Base-by-base conservation (phyloP, 2,113 vertebrate genomes). In the Patagioenas fasciata region DNA sequence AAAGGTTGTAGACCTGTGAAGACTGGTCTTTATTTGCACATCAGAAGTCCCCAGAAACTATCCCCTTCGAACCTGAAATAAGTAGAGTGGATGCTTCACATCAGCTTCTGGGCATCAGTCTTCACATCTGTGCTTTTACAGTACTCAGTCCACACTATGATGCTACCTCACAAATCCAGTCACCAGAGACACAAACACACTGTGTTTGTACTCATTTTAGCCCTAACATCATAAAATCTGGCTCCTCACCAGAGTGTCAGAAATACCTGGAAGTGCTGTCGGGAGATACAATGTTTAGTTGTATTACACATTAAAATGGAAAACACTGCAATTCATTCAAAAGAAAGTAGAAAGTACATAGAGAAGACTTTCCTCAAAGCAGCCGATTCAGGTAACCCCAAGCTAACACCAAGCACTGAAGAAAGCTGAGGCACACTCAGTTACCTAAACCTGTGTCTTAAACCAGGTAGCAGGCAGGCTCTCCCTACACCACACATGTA, bases 371-470 rank as follows among this genome's bases (percentile, higher is more conserved):
- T 38, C 13, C 62, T 77, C 58, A 72, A 79, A 85, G 40, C 24
- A 32, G 14, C 54, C 69, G 50, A 25, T 61, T 82, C 44, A 50
- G 40, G 15, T n/a, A 85, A 38, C 24, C 11, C 5, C 40, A 89
- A 70, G 24, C 10, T 81, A 70, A 62, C 2, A 19, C 10, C 42
- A 85, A 25, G 56, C n/a, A 54, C 34, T 58, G 51, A 70, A 82
- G 42, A 90, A 80, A 56, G 53, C 5, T n/a, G 58, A 62, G 61
- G 29, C 31, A 67, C 0, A 0, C 58, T 72, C 1, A 1, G 2
- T 28, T 72, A 19, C 31, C 20, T 34, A 72, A 57, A 57, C 20
- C 36, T 67, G 6, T 26, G 17, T 54, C 36, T 67, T 86, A 78
- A 73, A 40, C 1, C 8, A 77, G 34, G 12, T 13, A 48, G 72